phyloP scores from a whole-genome alignment of 2,113 vertebrate genomes.

The Holacanthus passer region DNA sequence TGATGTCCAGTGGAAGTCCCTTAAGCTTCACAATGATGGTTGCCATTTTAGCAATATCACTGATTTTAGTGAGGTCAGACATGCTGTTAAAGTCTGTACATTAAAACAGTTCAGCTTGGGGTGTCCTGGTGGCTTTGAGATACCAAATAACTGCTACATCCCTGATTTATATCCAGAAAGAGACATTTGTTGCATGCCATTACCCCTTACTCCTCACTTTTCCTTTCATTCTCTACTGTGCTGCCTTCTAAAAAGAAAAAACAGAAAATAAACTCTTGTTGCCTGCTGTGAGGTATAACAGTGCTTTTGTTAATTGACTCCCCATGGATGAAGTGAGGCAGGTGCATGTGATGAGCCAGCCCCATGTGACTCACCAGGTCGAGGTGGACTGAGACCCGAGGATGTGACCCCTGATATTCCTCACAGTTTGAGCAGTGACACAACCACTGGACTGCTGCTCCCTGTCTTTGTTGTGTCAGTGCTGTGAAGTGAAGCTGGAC shows the following conservation, averaged over 20 bases:
- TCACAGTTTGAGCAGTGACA: neutral
- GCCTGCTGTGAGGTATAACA: neutral
- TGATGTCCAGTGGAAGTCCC: neutral
- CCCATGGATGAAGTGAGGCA: neutral
- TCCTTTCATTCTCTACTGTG: neutral
- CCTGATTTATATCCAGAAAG: neutral
- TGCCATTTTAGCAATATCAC: neutral
- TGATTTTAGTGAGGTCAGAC: neutral
- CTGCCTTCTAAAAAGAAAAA: neutral
- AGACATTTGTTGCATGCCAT: neutral
- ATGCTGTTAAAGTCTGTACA: neutral
- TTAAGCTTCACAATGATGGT: neutral
- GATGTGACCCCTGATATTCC: neutral
- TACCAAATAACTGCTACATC: neutral
- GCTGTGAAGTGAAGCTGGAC: neutral
- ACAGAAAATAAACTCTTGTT: neutral
- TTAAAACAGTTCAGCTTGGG: neutral
- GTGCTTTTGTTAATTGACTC: neutral
- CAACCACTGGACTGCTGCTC: neutral
- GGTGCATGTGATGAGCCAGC: neutral
- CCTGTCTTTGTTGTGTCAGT: constrained; percentile 16
- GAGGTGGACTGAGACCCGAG: neutral
- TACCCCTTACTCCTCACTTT: neutral
- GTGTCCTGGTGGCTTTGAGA: neutral
- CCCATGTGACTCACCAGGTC: neutral